Percentiles rank a stretch among this genome's conserved stretches.
Conservation (phyloP, 2,888 invertebrate species). For the Eurytoma adleriae region DNA sequence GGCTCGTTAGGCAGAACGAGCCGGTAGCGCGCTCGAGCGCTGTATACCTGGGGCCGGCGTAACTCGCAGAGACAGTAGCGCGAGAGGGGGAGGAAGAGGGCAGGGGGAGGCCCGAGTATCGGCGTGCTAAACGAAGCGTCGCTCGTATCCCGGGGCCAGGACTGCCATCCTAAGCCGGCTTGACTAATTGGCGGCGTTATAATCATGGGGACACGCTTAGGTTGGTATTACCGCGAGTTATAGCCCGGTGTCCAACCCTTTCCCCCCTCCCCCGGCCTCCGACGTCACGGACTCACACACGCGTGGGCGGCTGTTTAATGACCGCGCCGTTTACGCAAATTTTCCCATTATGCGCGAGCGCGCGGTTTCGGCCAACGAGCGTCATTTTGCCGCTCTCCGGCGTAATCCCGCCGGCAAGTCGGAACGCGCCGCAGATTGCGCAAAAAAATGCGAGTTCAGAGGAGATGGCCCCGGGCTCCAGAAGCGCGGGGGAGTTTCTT, state of each 20-base stretch:
- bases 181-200: constrained; percentile 76
- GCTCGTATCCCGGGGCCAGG: constrained; percentile 21
- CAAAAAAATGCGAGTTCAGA: constrained; percentile 48
- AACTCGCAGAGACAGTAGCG: too few relatives aligned
- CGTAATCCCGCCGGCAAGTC: background rate
- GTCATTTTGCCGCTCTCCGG: too few relatives aligned
- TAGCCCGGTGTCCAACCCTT: constrained; percentile 65
- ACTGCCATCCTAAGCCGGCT: constrained; percentile 74
- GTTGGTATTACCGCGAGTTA: constrained; percentile 76
- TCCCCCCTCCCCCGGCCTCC: constrained; percentile 63
- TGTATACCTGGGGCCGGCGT: too few relatives aligned
- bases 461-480: constrained; percentile 6
- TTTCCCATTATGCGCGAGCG: constrained; percentile 73
- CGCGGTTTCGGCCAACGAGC: background rate
- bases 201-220: constrained; percentile 76
- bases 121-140: constrained; percentile 46
- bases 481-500: background rate
- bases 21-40: too few relatives aligned
- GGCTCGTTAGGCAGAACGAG: too few relatives aligned
- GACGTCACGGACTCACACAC: constrained; percentile 64
- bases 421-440: constrained; percentile 48
- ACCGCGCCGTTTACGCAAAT: constrained; percentile 76
- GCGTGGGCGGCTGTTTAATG: constrained; percentile 68
- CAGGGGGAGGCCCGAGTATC: background rate
- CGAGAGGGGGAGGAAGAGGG: too few relatives aligned